Conservation (phyloP, 2,113 vertebrate genomes). For the Pholis gunnellus region DNA sequence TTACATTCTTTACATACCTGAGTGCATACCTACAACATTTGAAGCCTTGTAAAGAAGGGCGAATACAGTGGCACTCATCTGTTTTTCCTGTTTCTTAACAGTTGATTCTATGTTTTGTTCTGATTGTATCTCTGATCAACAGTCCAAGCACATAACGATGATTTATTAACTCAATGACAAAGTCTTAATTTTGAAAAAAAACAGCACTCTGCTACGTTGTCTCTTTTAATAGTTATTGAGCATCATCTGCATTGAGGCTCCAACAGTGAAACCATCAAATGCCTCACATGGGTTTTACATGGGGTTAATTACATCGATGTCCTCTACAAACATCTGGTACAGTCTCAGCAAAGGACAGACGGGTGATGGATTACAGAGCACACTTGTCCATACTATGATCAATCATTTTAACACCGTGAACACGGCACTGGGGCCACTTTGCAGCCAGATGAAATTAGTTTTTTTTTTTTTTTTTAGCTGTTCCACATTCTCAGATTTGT, state of each 20-base stretch:
- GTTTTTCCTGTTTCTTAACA: neutral
- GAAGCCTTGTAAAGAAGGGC: neutral
- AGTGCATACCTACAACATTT: neutral
- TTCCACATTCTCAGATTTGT: conserved; percentile 14
- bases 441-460: neutral
- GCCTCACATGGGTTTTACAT: conserved; percentile 44
- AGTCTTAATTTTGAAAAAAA: conserved; percentile 4
- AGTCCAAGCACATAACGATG: neutral
- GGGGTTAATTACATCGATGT: conserved; percentile 58
- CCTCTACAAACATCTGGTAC: conserved; percentile 66
- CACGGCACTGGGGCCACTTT: conserved; percentile 27
- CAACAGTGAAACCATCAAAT: conserved; percentile 34
- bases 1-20: conserved; percentile 3
- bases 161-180: conserved; percentile 11
- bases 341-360: conserved; percentile 37
- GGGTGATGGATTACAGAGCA: conserved; percentile 54
- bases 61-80: neutral
- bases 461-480: neutral
- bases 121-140: neutral
- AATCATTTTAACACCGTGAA: conserved; percentile 59
- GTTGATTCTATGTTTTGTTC: neutral
- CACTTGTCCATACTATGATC: conserved; percentile 45
- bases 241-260: conserved; percentile 6
- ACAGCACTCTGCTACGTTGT: neutral
- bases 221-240: neutral